Evolutionary conservation across 2,888 invertebrate species (phyloP), one percentile per base, ranked within the genome.

Genomic region (Eremobia ochroleuca): DNA sequence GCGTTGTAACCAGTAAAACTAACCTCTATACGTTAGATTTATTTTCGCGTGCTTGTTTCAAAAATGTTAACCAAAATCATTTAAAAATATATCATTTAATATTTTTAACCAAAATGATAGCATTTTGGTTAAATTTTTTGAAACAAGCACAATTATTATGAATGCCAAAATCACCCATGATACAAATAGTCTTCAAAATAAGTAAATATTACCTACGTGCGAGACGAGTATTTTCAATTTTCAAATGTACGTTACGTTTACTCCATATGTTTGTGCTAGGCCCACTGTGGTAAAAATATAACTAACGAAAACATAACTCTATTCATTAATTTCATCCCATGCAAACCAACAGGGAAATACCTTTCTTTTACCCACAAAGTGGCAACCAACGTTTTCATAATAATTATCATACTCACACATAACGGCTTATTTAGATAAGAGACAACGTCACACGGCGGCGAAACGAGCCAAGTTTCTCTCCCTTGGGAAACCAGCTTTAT

Each of bases 341-440:
- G 21, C 46, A 31, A 55, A 37, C 28, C 5, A 66, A 40, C 34
- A 71, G 0, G 28, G 4, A 31, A 34, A 81, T 34, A 43, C 34
- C 11, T 43, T 15, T 62, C 2, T 62, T 58, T 46, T 13, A 34
- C n/a, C 61, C 13, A 34, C 31, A 68, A 59, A 78, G 13, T 61
- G 34, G 61, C 77, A 77, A 68, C 68, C 73, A 76, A 76, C 73
- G 66, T 77, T 68, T 85, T 73, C 73, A 85, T 80, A 67, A 82
- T 83, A 79, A 81, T 81, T 72, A 81, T 82, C 76, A 75, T 77
- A 55, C 73, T 61, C 79, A 58, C 28, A 55, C 66, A 68, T 68
- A 81, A 81, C 79, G 79, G 76, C 72, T 69, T 79, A 81, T 78
- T 88, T 71, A 88, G 87, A 88, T 86, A 87, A 83, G 86, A 77